These are phyloP conservation scores for Lasiurus borealis DNA, from an alignment of 2,113 vertebrate genomes.

Conservation along the genomic window DNA sequence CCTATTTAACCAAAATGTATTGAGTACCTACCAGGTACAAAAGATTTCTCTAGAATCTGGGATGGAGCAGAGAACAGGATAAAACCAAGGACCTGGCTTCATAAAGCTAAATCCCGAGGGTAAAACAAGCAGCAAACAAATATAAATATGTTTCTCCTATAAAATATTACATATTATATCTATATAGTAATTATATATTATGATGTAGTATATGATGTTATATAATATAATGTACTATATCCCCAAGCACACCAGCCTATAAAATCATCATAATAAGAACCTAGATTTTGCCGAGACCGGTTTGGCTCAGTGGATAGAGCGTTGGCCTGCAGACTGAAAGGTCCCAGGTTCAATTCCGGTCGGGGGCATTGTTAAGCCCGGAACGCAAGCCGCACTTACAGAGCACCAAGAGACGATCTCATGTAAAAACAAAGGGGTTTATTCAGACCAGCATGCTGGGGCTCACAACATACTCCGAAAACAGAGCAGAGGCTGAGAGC, in stretches of 20 bases:
- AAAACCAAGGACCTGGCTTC: neutral
- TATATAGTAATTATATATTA: neutral
- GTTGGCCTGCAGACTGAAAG: no score
- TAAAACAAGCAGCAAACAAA: neutral
- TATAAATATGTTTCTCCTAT: neutral
- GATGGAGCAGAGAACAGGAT: neutral
- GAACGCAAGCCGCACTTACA: no score
- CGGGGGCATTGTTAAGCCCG: no score
- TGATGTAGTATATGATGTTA: neutral
- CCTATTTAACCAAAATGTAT: neutral
- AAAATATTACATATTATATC: neutral
- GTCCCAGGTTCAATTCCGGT: no score
- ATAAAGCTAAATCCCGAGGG: neutral
- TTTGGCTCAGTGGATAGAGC: no score
- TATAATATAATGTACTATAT: neutral
- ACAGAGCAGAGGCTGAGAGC: no score
- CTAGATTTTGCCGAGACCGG: no score
- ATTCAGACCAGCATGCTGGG: no score
- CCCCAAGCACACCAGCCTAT: neutral
- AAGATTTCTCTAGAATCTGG: constrained; percentile 10
- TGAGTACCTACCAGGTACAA: neutral
- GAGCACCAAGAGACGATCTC: no score
- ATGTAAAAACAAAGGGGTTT: no score
- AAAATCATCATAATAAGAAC: neutral
- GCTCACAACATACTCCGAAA: no score